A percentile compares a stretch with the other conserved stretches of the same genome.
Conservation (phyloP, 2,888 invertebrate genomes). For the Itoplectis maculator region DNA sequence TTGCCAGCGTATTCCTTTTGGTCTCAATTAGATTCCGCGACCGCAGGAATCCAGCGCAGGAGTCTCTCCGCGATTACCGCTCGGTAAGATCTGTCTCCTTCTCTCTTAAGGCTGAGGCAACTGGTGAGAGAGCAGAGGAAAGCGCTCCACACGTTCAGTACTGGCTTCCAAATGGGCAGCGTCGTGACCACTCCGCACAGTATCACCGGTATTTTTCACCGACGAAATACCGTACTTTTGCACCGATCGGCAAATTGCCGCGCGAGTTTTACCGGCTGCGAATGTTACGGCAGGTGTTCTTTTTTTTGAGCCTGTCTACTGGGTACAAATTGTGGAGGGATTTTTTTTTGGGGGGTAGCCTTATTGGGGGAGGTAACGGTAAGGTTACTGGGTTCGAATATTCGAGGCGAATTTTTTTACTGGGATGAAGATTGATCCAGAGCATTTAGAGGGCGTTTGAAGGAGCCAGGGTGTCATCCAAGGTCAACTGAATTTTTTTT, state of each 20-base stretch:
- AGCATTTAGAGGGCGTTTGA: no score
- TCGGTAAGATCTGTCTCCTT: constrained; percentile 14
- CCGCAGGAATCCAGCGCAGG: constrained; percentile 61
- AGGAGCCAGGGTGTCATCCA: no score
- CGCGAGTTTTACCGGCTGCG: not conserved
- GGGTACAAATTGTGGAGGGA: no score
- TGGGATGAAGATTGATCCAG: no score
- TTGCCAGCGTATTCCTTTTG: constrained; percentile 46
- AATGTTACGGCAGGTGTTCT: not conserved
- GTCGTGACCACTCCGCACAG: not conserved
- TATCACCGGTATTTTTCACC: not conserved
- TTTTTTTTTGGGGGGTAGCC: no score
- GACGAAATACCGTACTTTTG: not conserved
- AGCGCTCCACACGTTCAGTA: constrained; percentile 35
- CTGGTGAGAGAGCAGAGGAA: no score
- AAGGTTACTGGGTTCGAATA: not conserved
- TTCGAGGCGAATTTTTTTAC: no score
- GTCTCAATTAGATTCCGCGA: constrained; percentile 68
- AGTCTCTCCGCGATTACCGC: constrained; percentile 60
- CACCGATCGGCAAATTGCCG: not conserved
- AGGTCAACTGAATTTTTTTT: no score
- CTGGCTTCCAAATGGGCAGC: constrained; percentile 43
- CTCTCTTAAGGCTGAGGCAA: no score
- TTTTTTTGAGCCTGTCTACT: not conserved
- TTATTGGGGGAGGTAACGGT: no score